phyloP scores from a whole-genome alignment of 2,888 invertebrate genomes.

The Craniophora ligustri region DNA sequence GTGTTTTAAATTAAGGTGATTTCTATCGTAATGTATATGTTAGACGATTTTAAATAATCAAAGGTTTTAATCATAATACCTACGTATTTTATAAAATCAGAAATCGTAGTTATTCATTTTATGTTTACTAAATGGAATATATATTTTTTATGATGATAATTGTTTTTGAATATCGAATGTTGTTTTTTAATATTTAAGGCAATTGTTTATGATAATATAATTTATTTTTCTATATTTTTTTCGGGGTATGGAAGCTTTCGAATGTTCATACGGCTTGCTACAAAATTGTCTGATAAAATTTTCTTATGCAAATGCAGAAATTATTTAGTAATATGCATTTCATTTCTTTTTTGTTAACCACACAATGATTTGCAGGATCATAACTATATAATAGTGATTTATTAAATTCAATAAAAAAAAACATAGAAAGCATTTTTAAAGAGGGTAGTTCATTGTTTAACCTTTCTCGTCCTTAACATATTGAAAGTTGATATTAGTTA shows the following conservation, averaged over 20 bases:
- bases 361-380: no score
- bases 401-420: neutral
- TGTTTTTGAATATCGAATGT: constrained; percentile 32
- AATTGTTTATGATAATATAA: constrained; percentile 27
- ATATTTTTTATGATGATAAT: constrained; percentile 39
- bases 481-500: neutral
- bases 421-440: neutral
- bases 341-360: no score
- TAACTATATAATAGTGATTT: no score
- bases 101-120: constrained; percentile 15
- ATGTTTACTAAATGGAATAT: constrained; percentile 22
- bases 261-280: constrained; percentile 18
- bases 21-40: constrained; percentile 10
- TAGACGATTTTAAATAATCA: constrained; percentile 8
- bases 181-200: constrained; percentile 36
- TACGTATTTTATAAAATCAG: constrained; percentile 15
- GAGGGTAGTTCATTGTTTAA: neutral
- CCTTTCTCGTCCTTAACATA: neutral
- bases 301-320: neutral
- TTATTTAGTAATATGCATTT: no score
- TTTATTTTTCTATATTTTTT: constrained; percentile 23
- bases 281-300: no score
- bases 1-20: constrained; percentile 17
- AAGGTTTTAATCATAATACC: constrained; percentile 6
- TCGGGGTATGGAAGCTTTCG: constrained; percentile 1